Conservation (phyloP, 2,888 invertebrate genomes). For the Scrobipalpa costella region DNA sequence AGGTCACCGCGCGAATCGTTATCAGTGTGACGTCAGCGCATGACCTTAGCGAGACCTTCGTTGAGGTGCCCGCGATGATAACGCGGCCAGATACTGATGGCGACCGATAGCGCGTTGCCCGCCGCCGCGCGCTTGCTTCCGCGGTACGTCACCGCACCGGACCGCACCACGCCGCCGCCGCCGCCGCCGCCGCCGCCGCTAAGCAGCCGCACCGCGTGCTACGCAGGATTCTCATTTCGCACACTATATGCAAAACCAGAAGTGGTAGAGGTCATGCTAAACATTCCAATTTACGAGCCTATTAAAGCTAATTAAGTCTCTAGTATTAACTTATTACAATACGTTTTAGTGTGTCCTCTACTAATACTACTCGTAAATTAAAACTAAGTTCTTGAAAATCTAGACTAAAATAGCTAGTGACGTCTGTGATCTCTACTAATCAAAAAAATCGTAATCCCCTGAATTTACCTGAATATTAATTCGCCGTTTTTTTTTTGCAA, state of each 20-base stretch:
- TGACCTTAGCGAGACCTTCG: conserved; percentile 71
- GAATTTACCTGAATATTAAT: conserved; percentile 6
- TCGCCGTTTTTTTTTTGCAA: conserved; percentile 16
- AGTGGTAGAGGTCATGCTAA: neutral
- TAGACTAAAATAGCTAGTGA: neutral
- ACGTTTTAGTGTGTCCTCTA: neutral
- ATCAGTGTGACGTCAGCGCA: conserved; percentile 77
- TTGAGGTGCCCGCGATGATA: conserved; percentile 74
- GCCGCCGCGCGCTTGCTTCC: conserved; percentile 38
- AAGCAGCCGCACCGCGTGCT: conserved; percentile 4
- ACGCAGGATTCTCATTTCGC: conserved; percentile 7
- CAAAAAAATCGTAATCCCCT: neutral
- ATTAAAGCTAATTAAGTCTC: neutral
- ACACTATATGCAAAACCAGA: neutral
- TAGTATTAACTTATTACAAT: neutral
- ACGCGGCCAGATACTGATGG: conserved; percentile 64
- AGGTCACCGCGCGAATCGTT: conserved; percentile 80
- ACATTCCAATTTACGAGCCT: neutral
- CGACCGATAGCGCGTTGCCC: conserved; percentile 67
- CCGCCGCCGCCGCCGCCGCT: conserved; percentile 18
- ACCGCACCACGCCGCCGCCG: conserved; percentile 21
- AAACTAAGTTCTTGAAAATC: neutral
- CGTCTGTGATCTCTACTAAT: neutral
- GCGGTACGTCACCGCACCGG: conserved; percentile 25
- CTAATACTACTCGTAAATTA: too few species aligned